These are phyloP conservation scores for Pristionchus entomophagus DNA, from an alignment of 2,888 invertebrate species.

Conservation along the genomic window DNA sequence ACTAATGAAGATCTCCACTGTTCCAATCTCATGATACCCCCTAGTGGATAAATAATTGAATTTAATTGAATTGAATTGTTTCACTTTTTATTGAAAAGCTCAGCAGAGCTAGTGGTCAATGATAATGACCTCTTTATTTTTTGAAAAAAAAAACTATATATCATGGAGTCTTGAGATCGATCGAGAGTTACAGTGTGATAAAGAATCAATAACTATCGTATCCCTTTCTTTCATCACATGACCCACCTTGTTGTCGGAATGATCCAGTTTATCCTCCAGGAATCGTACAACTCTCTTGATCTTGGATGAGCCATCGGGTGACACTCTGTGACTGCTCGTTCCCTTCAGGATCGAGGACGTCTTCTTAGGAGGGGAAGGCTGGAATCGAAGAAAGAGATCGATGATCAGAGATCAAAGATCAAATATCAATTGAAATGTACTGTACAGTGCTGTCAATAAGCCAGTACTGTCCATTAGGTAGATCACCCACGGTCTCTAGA, in stretches of 20 bases:
- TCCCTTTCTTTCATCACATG: too few relatives aligned
- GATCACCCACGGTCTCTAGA: neutral
- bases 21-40: too few relatives aligned
- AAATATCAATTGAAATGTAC: neutral
- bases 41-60: too few relatives aligned
- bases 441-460: neutral
- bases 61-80: too few relatives aligned
- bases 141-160: too few relatives aligned
- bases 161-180: too few relatives aligned
- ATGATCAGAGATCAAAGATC: neutral
- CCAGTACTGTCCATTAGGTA: neutral
- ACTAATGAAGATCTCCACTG: too few relatives aligned
- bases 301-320: slow-evolving; percentile 47
- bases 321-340: neutral
- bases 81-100: too few relatives aligned
- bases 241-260: slow-evolving; percentile 49
- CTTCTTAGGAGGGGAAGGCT: slow-evolving; percentile 37
- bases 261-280: slow-evolving; percentile 57
- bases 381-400: slow-evolving; percentile 3
- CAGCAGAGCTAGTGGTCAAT: too few relatives aligned
- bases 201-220: neutral
- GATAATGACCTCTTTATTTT: too few relatives aligned
- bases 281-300: slow-evolving; percentile 54
- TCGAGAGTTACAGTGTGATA: too few relatives aligned
- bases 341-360: neutral